Base-by-base conservation (phyloP, 2,113 vertebrate species). In the Gila orcuttii region DNA sequence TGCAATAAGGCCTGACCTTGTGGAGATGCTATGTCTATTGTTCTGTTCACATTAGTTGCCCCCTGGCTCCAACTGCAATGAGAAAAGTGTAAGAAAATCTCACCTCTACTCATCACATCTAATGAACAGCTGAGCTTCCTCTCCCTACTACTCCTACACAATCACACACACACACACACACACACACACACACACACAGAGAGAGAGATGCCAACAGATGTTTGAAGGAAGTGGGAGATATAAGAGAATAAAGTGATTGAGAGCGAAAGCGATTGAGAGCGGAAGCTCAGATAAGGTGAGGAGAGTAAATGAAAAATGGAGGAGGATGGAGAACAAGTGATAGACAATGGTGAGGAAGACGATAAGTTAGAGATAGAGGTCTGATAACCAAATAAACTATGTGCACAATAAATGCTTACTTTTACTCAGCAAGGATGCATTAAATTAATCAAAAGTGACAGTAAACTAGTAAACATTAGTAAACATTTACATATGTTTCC, bases 181-280 rank as follows among this genome's bases (percentile, higher is more conserved):
- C 66, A 47, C 11, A 69, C 59, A 64, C 77, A 79, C 86, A 79
- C 82, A 74, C 82, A 59, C 59, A 83, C 42, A n/a, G n/a, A n/a
- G n/a, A n/a, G n/a, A 68, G 28, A 23, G 59, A 62, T 74, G 42
- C 13, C 86, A 82, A 83, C 45, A 88, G 81, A 88, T 84, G 13
- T 83, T 28, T 13, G 66, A 55, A 57, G 47, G 28, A 52, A 12
- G 66, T 52, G 59, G 23, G 59, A 68, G 60, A 71, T 33, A 77
- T 69, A 69, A 31, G 25, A 21, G 62, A 69, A 82, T 82, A 82
- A 36, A 50, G n/a, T 1, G 3, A 31, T 50, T 10, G 33, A 64
- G 60, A 33, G 13, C 6, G 1, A 28, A 28, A 50, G n/a, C 2
- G 2, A 31, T 50, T 10, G 33, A 64, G 60, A 33, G 13, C 6